Percentiles rank a stretch among this genome's conserved stretches.
Conservation (phyloP, 1,140 invertebrate genomes). For the Aplysia californica region DNA sequence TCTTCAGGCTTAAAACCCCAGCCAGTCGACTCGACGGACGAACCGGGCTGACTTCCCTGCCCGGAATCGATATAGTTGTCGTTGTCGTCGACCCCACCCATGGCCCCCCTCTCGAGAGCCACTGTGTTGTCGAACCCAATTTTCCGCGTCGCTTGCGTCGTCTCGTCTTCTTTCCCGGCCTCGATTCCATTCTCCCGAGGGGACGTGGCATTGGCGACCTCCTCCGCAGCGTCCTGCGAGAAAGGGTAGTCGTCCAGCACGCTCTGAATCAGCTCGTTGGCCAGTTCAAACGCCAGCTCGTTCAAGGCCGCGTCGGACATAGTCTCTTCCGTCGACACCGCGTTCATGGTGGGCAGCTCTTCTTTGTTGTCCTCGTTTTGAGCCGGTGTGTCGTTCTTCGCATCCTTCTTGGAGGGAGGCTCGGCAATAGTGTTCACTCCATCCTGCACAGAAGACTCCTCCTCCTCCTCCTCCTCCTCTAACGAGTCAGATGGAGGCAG, state of each 20-base stretch:
- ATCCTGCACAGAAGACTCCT: neutral
- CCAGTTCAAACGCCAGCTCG: constrained; percentile 42
- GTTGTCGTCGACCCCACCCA: neutral
- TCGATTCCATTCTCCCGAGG: neutral
- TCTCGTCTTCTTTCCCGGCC: neutral
- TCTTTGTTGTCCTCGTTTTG: neutral
- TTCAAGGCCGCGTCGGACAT: constrained; percentile 29
- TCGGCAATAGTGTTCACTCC: neutral
- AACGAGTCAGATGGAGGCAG: neutral
- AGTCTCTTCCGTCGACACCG: neutral
- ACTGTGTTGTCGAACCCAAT: neutral
- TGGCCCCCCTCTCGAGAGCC: too few species aligned
- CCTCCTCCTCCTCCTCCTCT: neutral
- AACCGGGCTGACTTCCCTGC: neutral
- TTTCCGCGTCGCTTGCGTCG: neutral
- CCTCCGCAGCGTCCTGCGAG: neutral
- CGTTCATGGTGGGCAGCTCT: neutral
- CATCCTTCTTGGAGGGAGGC: neutral
- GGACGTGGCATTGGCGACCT: too few species aligned
- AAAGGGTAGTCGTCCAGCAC: constrained; percentile 43
- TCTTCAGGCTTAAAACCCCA: too few species aligned
- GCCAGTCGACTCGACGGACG: neutral
- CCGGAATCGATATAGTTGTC: neutral
- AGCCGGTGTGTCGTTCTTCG: neutral
- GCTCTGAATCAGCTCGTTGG: constrained; percentile 48